Evolutionary conservation across 2,113 vertebrate genomes (phyloP).

Genomic region (Misgurnus mizolepis): DNA sequence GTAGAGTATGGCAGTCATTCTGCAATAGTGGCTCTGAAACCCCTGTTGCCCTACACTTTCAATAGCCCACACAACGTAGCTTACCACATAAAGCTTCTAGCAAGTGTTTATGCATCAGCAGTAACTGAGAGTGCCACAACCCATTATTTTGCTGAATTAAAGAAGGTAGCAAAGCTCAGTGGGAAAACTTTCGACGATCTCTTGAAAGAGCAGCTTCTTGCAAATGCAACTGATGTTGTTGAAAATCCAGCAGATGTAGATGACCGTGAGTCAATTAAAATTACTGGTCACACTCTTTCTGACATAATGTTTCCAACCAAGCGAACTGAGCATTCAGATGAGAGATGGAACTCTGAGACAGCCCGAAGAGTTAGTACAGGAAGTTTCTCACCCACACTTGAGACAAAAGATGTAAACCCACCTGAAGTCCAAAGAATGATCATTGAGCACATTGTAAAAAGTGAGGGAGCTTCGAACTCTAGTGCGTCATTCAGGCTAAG

Average conservation of each 20-base stretch:
- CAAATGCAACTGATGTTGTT: neutral
- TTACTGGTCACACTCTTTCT: neutral
- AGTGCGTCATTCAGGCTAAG: conserved; percentile 38
- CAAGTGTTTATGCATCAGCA: too few relatives aligned
- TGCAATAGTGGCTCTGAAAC: too few relatives aligned
- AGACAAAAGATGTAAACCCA: neutral
- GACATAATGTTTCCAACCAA: neutral
- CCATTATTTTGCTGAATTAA: too few relatives aligned
- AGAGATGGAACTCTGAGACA: neutral
- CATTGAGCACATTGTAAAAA: conserved; percentile 47
- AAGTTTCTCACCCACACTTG: neutral
- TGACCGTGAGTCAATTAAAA: neutral
- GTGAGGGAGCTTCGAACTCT: neutral
- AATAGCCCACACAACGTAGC: too few relatives aligned
- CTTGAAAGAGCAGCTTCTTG: conserved; percentile 1
- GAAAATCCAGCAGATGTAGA: neutral
- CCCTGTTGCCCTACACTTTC: too few relatives aligned
- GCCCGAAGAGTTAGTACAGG: neutral
- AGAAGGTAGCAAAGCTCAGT: neutral
- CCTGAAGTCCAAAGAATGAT: conserved; percentile 41
- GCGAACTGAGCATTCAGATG: neutral
- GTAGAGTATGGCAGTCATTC: too few relatives aligned
- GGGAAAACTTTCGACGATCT: conserved; percentile 6
- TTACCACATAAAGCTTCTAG: too few relatives aligned
- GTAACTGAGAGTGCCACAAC: too few relatives aligned